Conservation (phyloP, 2,888 invertebrate genomes). For the Adelognathus sp. region DNA sequence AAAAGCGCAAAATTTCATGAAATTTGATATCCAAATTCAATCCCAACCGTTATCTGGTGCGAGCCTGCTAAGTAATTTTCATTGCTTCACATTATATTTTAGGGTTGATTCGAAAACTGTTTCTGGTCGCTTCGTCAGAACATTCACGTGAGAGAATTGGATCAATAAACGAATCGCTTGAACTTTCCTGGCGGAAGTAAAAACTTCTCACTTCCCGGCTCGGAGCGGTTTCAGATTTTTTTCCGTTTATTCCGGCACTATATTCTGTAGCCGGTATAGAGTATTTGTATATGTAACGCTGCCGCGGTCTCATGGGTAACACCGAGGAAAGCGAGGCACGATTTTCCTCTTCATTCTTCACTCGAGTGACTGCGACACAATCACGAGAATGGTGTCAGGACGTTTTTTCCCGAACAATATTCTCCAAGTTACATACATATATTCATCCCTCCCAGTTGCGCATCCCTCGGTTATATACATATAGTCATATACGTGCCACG, state of each 20-base stretch:
- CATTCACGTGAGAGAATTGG: no score
- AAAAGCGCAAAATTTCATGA: no score
- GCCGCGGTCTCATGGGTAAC: neutral
- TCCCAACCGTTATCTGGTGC: no score
- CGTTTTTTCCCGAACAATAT: slow-evolving; percentile 19
- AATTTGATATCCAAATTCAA: no score
- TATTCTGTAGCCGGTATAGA: neutral
- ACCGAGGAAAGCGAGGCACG: slow-evolving; percentile 16
- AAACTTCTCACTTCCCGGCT: neutral
- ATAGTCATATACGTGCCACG: neutral
- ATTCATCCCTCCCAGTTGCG: slow-evolving; percentile 1
- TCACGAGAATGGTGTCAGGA: slow-evolving; percentile 40
- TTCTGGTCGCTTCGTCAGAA: no score
- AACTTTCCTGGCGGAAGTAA: neutral
- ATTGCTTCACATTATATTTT: no score
- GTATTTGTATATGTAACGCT: neutral
- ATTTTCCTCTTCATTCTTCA: slow-evolving; percentile 32
- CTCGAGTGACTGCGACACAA: slow-evolving; percentile 34
- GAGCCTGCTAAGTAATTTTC: no score
- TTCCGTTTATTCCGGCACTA: slow-evolving; percentile 1
- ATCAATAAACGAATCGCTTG: neutral
- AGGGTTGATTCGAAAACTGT: no score
- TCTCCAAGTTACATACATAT: slow-evolving; percentile 24
- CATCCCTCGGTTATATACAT: neutral
- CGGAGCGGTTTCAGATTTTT: neutral